phyloP scores from a whole-genome alignment of 1,140 invertebrate species.

The Trachymyrmex septentrionalis region DNA sequence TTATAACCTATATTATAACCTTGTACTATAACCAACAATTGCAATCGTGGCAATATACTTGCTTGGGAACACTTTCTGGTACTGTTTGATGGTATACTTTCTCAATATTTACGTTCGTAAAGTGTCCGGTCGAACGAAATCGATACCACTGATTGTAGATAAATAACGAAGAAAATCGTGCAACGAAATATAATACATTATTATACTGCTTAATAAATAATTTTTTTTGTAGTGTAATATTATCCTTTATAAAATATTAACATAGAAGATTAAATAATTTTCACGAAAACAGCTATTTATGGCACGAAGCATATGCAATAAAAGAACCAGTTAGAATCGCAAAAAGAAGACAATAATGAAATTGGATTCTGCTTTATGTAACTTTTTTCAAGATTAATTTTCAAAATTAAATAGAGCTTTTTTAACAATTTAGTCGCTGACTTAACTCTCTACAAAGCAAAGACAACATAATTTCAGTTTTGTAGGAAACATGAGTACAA shows the following conservation, averaged over 20 bases:
- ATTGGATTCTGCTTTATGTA: neutral
- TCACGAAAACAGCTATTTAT: neutral
- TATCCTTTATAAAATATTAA: neutral
- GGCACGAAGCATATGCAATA: neutral
- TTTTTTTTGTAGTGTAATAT: neutral
- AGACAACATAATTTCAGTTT: constrained; percentile 4
- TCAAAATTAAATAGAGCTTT: constrained; percentile 14
- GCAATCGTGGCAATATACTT: neutral
- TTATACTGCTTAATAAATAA: neutral
- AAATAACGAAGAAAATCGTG: neutral
- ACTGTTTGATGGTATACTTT: neutral
- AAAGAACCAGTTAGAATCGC: neutral
- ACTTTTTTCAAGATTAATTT: neutral
- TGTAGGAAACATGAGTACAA: neutral
- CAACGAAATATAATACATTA: neutral
- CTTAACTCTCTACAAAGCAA: neutral
- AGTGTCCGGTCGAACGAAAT: constrained; percentile 17
- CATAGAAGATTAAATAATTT: neutral
- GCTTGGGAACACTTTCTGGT: neutral
- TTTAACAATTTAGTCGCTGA: neutral
- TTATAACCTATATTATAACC: too few species aligned
- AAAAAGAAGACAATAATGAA: neutral
- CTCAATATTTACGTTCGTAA: constrained; percentile 37
- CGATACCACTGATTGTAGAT: constrained; percentile 21
- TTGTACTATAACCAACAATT: neutral